Percentiles rank a stretch among this genome's conserved stretches.
Evolutionary conservation across 1,140 invertebrate genomes (phyloP).

Genomic region (Pseudomyrmex concolor): DNA sequence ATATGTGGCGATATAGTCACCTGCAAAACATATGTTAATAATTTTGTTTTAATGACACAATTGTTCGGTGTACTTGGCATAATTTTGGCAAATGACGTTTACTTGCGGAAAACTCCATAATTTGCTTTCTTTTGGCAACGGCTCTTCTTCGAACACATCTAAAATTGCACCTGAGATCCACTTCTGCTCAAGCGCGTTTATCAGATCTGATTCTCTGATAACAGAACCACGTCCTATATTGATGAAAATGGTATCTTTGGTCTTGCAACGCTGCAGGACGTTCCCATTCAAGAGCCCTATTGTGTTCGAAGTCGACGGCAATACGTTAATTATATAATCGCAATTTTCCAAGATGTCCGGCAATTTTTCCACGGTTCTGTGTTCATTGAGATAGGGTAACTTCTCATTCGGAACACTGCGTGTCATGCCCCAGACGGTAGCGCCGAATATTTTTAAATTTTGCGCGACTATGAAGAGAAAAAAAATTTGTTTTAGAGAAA

Average conservation of each 20-base stretch:
- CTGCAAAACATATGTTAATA: constrained; percentile 63
- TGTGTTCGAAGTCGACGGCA: constrained; percentile 86
- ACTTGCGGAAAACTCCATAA: constrained; percentile 86
- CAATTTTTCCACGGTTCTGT: constrained; percentile 79
- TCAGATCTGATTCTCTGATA: constrained; percentile 85
- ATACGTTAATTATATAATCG: constrained; percentile 87
- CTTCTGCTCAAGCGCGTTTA: constrained; percentile 85
- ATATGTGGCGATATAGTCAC: constrained; percentile 87
- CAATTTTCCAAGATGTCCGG: constrained; percentile 83
- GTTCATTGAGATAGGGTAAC: constrained; percentile 71
- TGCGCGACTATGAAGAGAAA: constrained; percentile 79
- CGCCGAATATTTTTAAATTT: constrained; percentile 81
- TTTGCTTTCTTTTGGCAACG: constrained; percentile 83
- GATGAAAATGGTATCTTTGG: constrained; percentile 84
- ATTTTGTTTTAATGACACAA: too few relatives aligned
- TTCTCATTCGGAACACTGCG: constrained; percentile 71
- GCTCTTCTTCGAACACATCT: constrained; percentile 87
- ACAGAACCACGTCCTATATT: constrained; percentile 87
- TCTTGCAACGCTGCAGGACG: constrained; percentile 82
- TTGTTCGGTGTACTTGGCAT: too few relatives aligned
- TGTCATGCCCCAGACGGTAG: constrained; percentile 80
- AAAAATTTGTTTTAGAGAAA: constrained; percentile 48
- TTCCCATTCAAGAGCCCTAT: constrained; percentile 84
- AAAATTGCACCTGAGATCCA: constrained; percentile 87
- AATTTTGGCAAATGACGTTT: constrained; percentile 2